Evolutionary conservation across 2,797 vertebrate genomes (phyloP), one percentile per base, ranked within the genome.

Genomic region (Hemitrygon akajei): DNA sequence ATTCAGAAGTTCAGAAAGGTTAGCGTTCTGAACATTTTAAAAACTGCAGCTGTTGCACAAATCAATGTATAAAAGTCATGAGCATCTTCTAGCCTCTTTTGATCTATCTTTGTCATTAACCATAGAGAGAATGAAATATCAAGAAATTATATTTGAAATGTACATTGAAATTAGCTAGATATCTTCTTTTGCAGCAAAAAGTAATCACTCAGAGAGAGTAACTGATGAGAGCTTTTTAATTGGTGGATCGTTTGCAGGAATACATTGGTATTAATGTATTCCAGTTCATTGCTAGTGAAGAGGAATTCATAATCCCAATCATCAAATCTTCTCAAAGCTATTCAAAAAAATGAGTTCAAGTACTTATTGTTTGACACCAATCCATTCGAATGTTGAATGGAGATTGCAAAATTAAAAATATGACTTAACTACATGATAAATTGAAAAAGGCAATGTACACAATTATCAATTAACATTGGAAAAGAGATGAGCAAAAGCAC

Each of bases 71-170:
- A 69, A 69, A 89, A 40, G 86, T 89, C 60, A 89, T 11, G 18
- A 10, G n/a, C 86, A 69, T 89, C 63, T 89, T 89, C 86, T 63
- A 18, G 66, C 7, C 63, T 37, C 63, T 69, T 89, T 89, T 89
- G 63, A 69, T 89, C 63, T 69, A 69, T 69, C 60, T 25, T 37
- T 69, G 63, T 37, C 86, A 89, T 89, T 89, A 89, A 69, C 86
- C 63, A 69, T 63, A 89, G 86, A 69, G 86, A 63, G 63, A 89
- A 89, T 89, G 86, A 89, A 89, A 89, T 89, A 89, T 69, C 86
- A 69, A 89, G 86, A 69, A 89, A 89, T 89, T 66, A 89, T 60
- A 69, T 89, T 69, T 89, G n/a, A 89, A 89, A 89, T 89, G 86
- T 34, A 89, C 60, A 69, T 89, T 89, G 60, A 89, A 89, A 89